A percentile compares a stretch with the other conserved stretches of the same genome.
Evolutionary conservation across 2,888 invertebrate genomes (phyloP).

Genomic region (Eupithecia insigniata): DNA sequence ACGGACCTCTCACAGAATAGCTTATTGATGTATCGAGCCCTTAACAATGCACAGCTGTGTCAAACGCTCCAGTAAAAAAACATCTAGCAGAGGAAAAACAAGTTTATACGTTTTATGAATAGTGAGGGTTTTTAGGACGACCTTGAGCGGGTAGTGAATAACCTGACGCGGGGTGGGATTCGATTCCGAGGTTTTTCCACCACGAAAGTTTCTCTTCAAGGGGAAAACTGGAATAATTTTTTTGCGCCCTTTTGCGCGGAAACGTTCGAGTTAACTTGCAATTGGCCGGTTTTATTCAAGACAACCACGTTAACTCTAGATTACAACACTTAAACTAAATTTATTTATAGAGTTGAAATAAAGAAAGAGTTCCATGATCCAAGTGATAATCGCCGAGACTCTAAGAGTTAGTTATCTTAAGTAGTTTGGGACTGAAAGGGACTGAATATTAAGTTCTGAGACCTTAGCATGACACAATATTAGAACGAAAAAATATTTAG

Average conservation of each 20-base stretch:
- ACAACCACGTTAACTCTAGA: constrained; percentile 13
- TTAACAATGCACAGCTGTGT: constrained; percentile 70
- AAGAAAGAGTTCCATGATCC: constrained; percentile 43
- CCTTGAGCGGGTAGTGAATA: not conserved
- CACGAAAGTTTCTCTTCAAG: no score
- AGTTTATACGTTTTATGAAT: constrained; percentile 45
- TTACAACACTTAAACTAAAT: constrained; percentile 40
- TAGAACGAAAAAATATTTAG: no score
- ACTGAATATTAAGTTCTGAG: constrained; percentile 24
- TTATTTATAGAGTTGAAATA: constrained; percentile 37
- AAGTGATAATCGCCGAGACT: constrained; percentile 39
- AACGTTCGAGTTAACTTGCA: no score
- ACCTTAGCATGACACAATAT: no score
- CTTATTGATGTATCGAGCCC: constrained; percentile 75
- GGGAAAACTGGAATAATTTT: no score
- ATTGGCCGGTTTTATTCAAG: not conserved
- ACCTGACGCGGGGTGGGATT: not conserved
- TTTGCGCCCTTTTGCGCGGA: no score
- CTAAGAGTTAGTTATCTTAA: constrained; percentile 24
- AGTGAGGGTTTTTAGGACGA: not conserved
- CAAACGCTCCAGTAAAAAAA: constrained; percentile 48
- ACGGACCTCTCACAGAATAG: constrained; percentile 66
- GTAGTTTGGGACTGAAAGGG: constrained; percentile 25
- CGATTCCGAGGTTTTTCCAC: not conserved
- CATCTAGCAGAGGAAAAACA: constrained; percentile 45